Conservation (phyloP, 2,797 vertebrate species). For the Melanotaenia boesemani region DNA sequence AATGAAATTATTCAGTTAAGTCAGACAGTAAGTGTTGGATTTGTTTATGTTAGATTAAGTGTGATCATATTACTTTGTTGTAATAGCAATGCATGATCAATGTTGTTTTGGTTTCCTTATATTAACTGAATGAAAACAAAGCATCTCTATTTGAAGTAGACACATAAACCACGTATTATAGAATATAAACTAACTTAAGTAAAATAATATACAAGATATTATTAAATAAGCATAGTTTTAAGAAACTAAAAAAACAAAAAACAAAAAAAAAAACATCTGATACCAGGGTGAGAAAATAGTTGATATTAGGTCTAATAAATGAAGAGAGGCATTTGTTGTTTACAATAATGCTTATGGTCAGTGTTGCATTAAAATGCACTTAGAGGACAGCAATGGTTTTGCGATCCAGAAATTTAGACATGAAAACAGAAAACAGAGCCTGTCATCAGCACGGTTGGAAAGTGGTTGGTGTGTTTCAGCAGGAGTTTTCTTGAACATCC, state of each 20-base stretch:
- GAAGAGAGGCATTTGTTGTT: constrained; percentile 71
- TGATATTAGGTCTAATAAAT: constrained; percentile 78
- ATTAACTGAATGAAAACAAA: constrained; percentile 48
- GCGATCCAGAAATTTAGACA: constrained; percentile 67
- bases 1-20: constrained; percentile 66
- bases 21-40: constrained; percentile 59
- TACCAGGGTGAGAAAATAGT: constrained; percentile 78
- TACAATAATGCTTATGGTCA: constrained; percentile 60
- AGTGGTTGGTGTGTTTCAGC: constrained; percentile 45
- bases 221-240: constrained; percentile 12
- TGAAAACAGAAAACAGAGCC: constrained; percentile 53
- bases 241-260: neutral
- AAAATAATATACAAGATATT: constrained; percentile 20
- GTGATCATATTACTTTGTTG: constrained; percentile 55
- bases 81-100: constrained; percentile 63
- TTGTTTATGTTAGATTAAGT: constrained; percentile 56
- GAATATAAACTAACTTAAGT: constrained; percentile 23
- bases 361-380: constrained; percentile 65
- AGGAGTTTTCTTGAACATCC: constrained; percentile 50
- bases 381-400: constrained; percentile 63
- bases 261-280: constrained; percentile 67
- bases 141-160: constrained; percentile 47
- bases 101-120: constrained; percentile 49
- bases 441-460: constrained; percentile 57
- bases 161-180: constrained; percentile 45